Evolutionary conservation across 2,113 vertebrate genomes (phyloP), one percentile per base, ranked within the genome.

Genomic region (Nerophis ophidion): DNA sequence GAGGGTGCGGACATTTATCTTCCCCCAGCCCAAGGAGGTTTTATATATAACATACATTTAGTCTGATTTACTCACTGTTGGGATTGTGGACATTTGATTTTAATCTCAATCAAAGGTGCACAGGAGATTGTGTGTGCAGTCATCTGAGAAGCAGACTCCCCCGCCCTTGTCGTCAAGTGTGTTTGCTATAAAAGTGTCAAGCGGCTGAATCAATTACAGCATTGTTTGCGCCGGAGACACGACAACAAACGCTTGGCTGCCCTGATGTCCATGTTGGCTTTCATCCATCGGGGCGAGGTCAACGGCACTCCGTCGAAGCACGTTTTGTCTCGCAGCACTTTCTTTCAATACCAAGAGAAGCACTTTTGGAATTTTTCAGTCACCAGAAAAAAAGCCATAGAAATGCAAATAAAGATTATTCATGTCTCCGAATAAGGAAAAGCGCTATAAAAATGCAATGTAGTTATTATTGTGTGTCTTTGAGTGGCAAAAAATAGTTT

Each of bases 171-270:
- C 48, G 36, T 77, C 71, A 69, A 49, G 61, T 71, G 61, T 77
- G 74, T 81, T 77, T 70, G 59, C 63, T 66, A 77, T 82, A 78
- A 81, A 84, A 66, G 57, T 77, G 77, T 85, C 80, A 81, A 66
- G 52, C 50, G 17, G 68, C 45, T 44, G 59, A 83, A 59, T 70
- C 65, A 83, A 78, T 85, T 79, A 81, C 71, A 57, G 64, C 63
- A 57, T 67, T 68, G 69, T 80, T 62, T 67, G 63, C 48, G 19
- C 47, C 61, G 47, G 60, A 48, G 17, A 49, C 67, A 57, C 3
- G 19, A 46, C 36, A 71, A 63, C 42, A 73, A 65, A 4, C 65
- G 34, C 15, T 36, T 38, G 14, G 15, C 52, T 36, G 34, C 66
- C 60, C 71, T 26, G 26, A 26, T 26, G 26, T 26, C 26, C 26